Evolutionary conservation across 2,113 vertebrate species (phyloP).

Genomic region (Indicator indicator): DNA sequence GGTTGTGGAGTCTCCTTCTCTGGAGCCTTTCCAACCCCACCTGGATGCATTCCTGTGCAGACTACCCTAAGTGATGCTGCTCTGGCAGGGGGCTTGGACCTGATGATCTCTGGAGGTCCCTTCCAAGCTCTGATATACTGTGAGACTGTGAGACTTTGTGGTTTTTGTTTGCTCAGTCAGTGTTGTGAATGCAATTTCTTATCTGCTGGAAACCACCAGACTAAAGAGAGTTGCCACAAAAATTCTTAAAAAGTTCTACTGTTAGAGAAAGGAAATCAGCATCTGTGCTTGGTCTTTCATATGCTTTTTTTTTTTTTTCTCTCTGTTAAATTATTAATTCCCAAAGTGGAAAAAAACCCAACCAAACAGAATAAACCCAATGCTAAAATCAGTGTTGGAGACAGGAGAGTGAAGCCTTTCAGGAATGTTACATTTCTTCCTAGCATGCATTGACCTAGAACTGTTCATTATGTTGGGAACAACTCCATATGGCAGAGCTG

Average conservation of each 20-base stretch:
- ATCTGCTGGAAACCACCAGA: background rate
- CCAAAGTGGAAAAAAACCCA: too few relatives aligned
- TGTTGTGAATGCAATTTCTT: background rate
- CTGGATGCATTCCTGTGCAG: too few relatives aligned
- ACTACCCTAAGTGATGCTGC: too few relatives aligned
- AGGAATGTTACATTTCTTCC: background rate
- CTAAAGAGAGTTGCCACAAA: background rate
- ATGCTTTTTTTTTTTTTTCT: background rate
- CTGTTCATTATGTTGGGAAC: background rate
- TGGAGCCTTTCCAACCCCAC: too few relatives aligned
- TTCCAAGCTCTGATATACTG: too few relatives aligned
- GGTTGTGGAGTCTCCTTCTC: too few relatives aligned
- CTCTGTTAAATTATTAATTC: too few relatives aligned
- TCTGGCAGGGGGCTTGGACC: too few relatives aligned
- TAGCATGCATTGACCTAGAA: background rate
- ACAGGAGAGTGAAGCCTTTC: background rate
- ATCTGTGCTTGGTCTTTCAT: background rate
- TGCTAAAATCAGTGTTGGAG: background rate
- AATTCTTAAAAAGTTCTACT: background rate
- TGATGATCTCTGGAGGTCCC: too few relatives aligned
- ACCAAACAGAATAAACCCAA: background rate
- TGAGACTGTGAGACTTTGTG: too few relatives aligned
- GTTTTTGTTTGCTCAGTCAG: background rate
- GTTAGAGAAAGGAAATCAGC: background rate
- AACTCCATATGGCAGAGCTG: background rate